Evolutionary conservation across 2,797 vertebrate genomes (phyloP), one percentile per base, ranked within the genome.

Genomic region (Oryzias dopingdopingensis): DNA sequence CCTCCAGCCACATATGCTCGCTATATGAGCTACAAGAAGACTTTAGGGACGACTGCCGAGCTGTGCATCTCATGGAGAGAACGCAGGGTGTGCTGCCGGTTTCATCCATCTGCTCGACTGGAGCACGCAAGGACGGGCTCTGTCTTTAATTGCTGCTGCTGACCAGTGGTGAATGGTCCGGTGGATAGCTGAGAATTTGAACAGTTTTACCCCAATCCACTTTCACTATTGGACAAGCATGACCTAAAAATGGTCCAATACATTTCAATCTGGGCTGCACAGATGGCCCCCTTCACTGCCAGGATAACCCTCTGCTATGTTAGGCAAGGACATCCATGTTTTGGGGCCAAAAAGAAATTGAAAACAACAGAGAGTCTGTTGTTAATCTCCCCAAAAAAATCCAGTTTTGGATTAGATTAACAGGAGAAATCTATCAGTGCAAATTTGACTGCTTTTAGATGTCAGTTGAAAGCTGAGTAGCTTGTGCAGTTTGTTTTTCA

Each of bases 401-500:
- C 48, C 48, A 65, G 50, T 42, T 76, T 67, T 56, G 40, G 45
- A 67, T 48, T 56, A 40, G 45, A 67, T 69, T 81, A 86, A 79
- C 72, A 69, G 80, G 60, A 64, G 62, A 52, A 48, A 63, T 37
- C 52, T 51, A 76, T 62, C 57, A 24, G 58, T 68, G 67, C 61
- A 74, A 86, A 91, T 90, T 86, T 86, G 77, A 77, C 59, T 16
- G 56, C 77, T 70, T 85, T 37, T 37, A 37, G 12, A 87, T 29
- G 20, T 22, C 20, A 22, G 20, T 89, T 79, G 86, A 88, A 70
- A 85, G 79, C 72, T 50, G 73, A 74, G 71, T 70, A 56, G 72
- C 67, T 69, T 86, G 87, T 85, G 68, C 70, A 72, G 72, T 60
- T 64, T 72, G 5, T 29, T 88, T 90, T 91, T 83, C 83, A 84